phyloP scores from a whole-genome alignment of 2,888 invertebrate species.

The Liodrosophila aerea region DNA sequence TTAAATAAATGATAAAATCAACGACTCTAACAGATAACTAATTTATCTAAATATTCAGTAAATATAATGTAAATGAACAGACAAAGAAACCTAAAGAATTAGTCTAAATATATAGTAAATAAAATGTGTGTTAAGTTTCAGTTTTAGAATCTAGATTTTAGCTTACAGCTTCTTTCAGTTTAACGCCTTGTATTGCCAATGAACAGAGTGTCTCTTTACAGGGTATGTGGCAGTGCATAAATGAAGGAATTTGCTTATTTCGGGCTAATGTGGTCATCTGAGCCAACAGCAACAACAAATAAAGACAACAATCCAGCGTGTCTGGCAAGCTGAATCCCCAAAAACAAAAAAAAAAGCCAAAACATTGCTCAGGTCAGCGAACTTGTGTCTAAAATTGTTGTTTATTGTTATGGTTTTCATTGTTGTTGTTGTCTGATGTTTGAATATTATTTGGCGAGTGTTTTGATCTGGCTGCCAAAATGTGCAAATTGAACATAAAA shows the following conservation, averaged over 20 bases:
- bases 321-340: conserved; percentile 60
- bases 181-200: no score
- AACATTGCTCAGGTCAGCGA: conserved; percentile 74
- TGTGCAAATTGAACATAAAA: conserved; percentile 51
- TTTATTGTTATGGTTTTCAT: conserved; percentile 51
- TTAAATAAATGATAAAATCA: no score
- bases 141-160: no score
- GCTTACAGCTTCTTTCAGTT: no score
- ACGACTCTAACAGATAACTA: no score
- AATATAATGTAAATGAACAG: no score
- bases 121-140: no score
- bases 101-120: no score
- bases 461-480: conserved; percentile 47
- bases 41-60: no score
- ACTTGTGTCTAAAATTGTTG: conserved; percentile 61
- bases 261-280: conserved; percentile 67
- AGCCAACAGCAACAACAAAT: conserved; percentile 34
- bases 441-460: conserved; percentile 34
- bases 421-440: conserved; percentile 27
- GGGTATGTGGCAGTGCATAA: conserved; percentile 23
- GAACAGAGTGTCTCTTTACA: background rate
- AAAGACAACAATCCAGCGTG: conserved; percentile 50
- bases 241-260: conserved; percentile 7
- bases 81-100: no score
- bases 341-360: conserved; percentile 48